These are phyloP conservation scores for Ephestia elutella DNA, from an alignment of 1,140 invertebrate genomes.

Conservation along the genomic window DNA sequence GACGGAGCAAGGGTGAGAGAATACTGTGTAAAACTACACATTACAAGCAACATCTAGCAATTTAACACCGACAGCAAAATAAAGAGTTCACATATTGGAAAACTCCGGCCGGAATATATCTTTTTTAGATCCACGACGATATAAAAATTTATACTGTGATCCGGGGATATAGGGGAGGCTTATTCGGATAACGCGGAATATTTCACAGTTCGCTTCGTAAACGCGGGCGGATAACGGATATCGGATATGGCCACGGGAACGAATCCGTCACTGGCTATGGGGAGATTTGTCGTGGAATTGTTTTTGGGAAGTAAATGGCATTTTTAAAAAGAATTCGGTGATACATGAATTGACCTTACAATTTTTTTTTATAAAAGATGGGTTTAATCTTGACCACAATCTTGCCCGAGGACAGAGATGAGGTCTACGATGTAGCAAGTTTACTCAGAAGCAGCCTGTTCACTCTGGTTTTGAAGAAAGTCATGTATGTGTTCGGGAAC, in stretches of 20 bases:
- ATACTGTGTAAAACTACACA: neutral
- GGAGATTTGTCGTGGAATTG: conserved; percentile 28
- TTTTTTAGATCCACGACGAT: conserved; percentile 26
- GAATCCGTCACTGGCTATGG: conserved; percentile 4
- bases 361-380: no score
- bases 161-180: conserved; percentile 32
- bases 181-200: conserved; percentile 31
- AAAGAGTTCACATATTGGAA: neutral
- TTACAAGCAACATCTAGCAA: neutral
- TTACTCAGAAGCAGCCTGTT: no score
- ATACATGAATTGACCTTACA: no score
- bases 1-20: no score
- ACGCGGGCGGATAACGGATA: conserved; percentile 19
- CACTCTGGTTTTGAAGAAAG: no score
- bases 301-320: conserved; percentile 9
- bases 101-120: conserved; percentile 17
- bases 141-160: conserved; percentile 42
- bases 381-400: no score
- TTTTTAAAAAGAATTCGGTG: no score
- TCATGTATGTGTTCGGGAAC: no score
- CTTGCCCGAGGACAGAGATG: no score
- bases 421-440: no score
- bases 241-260: conserved; percentile 15
- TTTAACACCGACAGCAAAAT: neutral
- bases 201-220: conserved; percentile 30